Base-by-base conservation (phyloP, 2,113 vertebrate genomes). In the Dasyornis broadbenti region DNA sequence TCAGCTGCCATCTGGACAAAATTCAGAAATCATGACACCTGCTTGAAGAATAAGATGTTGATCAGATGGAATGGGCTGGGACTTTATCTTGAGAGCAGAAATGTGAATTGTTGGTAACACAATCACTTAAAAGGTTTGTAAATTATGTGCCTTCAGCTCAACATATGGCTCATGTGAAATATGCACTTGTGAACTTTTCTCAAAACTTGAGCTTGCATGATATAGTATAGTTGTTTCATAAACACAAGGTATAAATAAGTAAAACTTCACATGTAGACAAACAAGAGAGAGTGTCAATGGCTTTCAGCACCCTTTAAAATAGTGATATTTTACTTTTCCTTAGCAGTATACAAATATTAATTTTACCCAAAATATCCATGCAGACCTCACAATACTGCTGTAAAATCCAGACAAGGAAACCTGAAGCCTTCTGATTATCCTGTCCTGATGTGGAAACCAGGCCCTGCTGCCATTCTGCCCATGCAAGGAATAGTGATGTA, bases 111-210 rank as follows among this genome's bases (percentile, higher is more conserved):
- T 89, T 96, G 88, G 94, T 95, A 96, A 96, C 85, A 95, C 93
- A 97, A 95, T 96, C 13, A 1, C 90, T 97, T 97, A 95, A 97
- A 97, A 97, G 96, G 92, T 84, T 97, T 97, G 85, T 97, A 97
- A 97, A 97, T 97, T 94, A 96, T 84, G 72, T 84, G 89, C 95
- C 78, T 96, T 96, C 94, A 89, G 83, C 85, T 94, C 61, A 94
- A 90, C 96, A 97, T 97, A 97, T 97, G 96, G 97, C 84, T 95
- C 59, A 20, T 23, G 82, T 95, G 89, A 97, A 97, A 97, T 97
- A 97, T 27, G 61, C 95, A 88, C 90, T 86, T 82, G 93, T 95
- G 96, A 97, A 93, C 96, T 97, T 97, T 96, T 90, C 96, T 68
- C 90, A 97, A 80, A 97, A 97, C 86, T 96, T 91, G 82, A 90